phyloP scores from a whole-genome alignment of 23 tunicate species.

The Ascidia mentula region DNA sequence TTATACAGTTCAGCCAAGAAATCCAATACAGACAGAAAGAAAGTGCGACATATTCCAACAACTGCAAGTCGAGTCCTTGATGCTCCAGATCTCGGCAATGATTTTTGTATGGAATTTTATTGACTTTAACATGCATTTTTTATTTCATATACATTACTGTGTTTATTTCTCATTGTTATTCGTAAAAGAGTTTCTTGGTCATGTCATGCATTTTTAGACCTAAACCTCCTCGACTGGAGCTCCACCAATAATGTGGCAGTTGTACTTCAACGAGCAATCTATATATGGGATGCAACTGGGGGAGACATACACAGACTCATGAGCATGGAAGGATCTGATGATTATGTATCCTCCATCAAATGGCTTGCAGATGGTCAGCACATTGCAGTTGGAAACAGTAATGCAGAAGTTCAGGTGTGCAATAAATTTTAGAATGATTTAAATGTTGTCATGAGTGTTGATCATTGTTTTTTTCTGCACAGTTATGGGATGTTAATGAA shows the following conservation, averaged over 20 bases:
- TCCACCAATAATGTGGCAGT: conserved; percentile 67
- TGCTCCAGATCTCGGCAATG: conserved; percentile 89
- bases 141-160: neutral
- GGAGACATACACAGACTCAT: conserved; percentile 77
- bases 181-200: neutral
- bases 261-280: conserved; percentile 59
- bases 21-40: conserved; percentile 37
- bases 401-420: conserved; percentile 78
- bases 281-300: conserved; percentile 77
- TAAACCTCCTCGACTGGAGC: conserved; percentile 90
- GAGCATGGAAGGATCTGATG: conserved; percentile 55
- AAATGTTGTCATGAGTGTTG: neutral
- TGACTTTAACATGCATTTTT: neutral
- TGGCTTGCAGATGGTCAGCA: conserved; percentile 85
- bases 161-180: neutral
- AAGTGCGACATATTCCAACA: conserved; percentile 70
- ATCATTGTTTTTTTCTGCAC: neutral
- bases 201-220: conserved; percentile 21
- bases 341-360: conserved; percentile 64
- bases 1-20: conserved; percentile 89
- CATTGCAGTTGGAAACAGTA: conserved; percentile 81
- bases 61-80: conserved; percentile 67
- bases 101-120: conserved; percentile 55
- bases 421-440: neutral
- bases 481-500: conserved; percentile 86